Base-by-base conservation (phyloP, 2,888 invertebrate genomes). In the Julus scanicus region DNA sequence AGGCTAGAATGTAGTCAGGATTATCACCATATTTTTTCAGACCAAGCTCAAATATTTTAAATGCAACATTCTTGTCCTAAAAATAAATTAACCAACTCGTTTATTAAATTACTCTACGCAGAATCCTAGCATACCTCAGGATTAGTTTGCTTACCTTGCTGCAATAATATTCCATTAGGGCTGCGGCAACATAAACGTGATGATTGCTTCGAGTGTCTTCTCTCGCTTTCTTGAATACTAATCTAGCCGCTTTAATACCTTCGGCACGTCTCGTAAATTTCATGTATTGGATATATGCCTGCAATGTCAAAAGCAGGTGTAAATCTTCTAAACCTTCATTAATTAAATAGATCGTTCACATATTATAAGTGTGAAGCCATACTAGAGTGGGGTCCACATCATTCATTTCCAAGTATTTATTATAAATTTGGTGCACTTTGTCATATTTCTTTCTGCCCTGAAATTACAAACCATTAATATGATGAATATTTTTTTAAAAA, bases 91-190 rank as follows among this genome's bases (percentile, higher is more conserved):
- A 8, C 40, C 15, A 2, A 83, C 15, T 48, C 17, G 17, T 44
- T 44, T 44, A 17, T 8, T 63, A 37, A 15, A 87, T 13, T 29
- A 29, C 29, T 29, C 29, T 29, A 1, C 29, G 29, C 29, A 29
- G 29, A 29, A 29, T 29, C 29, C 29, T 29, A 29, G 29, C 29
- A 29, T 29, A 29, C 29, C 29, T 29, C 29, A 29, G 29, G 29
- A 29, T 29, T 29, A 44, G 8, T 44, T 8, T 44, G 88, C 89
- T 88, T 89, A 93, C 93, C 92, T 99, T 99, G 71, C 97, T 85
- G 92, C 99, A 99, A 91, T 99, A 99, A 92, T 99, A 99, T 92
- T 99, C 99, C 99, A 99, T 99, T 0, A 99, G 93, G 0, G 99
- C 99, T 0, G 99, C 98, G 0, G 98, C 96, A 0, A 99, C 98